Evolutionary conservation across 2,797 vertebrate genomes (phyloP).

Genomic region (Enteromius argenteus): DNA sequence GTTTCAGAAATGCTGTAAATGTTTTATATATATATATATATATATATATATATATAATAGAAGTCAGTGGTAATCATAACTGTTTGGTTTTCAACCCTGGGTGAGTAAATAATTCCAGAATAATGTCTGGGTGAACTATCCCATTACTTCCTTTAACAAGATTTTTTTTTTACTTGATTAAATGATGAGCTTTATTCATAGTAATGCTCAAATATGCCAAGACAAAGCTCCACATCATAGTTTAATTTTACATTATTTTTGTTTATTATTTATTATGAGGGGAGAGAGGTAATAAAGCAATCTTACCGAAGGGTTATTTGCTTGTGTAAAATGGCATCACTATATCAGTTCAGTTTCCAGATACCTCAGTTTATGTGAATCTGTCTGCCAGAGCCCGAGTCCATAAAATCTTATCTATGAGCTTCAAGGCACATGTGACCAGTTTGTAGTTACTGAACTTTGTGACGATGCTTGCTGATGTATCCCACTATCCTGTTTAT

Average conservation of each 20-base stretch:
- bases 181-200: not conserved
- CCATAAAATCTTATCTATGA: conserved; percentile 8
- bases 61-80: not conserved
- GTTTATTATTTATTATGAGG: not conserved
- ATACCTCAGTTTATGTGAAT: not conserved
- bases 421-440: conserved; percentile 56
- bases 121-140: not conserved
- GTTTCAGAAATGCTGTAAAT: not conserved
- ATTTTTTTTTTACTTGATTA: not conserved
- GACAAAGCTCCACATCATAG: conserved; percentile 1
- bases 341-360: not conserved
- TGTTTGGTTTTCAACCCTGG: not conserved
- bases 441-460: conserved; percentile 20
- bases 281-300: conserved; percentile 4
- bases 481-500: conserved; percentile 23
- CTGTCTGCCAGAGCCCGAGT: not conserved
- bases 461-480: conserved; percentile 31
- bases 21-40: not conserved
- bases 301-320: not conserved
- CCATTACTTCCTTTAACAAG: not conserved
- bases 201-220: not conserved
- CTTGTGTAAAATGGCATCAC: conserved; percentile 11
- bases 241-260: not conserved
- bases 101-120: not conserved
- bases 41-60: not conserved